These are phyloP conservation scores for Mastacembelus armatus DNA, from an alignment of 2,797 vertebrate genomes.

Conservation along the genomic window DNA sequence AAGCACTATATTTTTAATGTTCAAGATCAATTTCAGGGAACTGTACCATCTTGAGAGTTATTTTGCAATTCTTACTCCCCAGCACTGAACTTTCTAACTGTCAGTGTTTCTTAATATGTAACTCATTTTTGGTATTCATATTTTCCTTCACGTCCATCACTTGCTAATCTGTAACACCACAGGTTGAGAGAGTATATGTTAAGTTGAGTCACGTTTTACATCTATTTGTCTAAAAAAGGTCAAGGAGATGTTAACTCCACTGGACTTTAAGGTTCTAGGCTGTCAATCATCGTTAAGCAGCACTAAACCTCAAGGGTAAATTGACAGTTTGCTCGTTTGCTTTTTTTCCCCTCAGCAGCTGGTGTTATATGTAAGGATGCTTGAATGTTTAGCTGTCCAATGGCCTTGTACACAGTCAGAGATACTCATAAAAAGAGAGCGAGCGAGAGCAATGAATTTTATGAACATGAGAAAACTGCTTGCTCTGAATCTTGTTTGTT, in stretches of 20 bases:
- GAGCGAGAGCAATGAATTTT: slow-evolving; percentile 54
- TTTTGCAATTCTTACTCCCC: neutral
- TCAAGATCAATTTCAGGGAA: neutral
- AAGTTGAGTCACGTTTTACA: slow-evolving; percentile 31
- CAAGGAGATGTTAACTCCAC: slow-evolving; percentile 50
- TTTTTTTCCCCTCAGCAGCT: slow-evolving; percentile 58
- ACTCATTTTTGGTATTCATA: neutral
- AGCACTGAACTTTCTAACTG: slow-evolving; percentile 4
- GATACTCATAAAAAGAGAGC: slow-evolving; percentile 57
- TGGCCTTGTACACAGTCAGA: slow-evolving; percentile 57
- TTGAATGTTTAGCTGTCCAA: slow-evolving; percentile 52
- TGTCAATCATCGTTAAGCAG: slow-evolving; percentile 69
- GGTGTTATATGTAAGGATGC: slow-evolving; percentile 54
- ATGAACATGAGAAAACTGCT: slow-evolving; percentile 42
- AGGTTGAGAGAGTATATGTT: slow-evolving; percentile 21
- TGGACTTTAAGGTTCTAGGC: slow-evolving; percentile 44
- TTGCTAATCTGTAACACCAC: slow-evolving; percentile 4
- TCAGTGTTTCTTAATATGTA: slow-evolving; percentile 6
- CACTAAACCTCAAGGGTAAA: slow-evolving; percentile 67
- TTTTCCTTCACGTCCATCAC: neutral
- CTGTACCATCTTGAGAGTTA: neutral
- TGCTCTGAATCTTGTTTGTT: slow-evolving; percentile 50
- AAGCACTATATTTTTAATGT: neutral
- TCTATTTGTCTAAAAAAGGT: slow-evolving; percentile 40
- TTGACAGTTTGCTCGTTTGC: slow-evolving; percentile 66